Evolutionary conservation across 2,113 vertebrate genomes (phyloP).

Genomic region (Pelvicachromis taeniatus): DNA sequence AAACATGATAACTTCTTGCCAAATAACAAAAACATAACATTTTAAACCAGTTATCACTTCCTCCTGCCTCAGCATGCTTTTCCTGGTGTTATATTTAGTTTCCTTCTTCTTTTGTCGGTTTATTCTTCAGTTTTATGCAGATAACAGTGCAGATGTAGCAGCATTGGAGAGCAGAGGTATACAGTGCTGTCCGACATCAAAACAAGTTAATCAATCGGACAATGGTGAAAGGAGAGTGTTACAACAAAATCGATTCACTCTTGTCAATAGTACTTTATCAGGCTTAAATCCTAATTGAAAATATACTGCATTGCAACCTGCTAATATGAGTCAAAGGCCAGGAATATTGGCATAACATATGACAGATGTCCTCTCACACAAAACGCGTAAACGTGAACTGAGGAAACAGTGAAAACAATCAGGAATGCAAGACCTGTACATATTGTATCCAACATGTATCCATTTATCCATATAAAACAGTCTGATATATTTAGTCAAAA

Average conservation of each 20-base stretch:
- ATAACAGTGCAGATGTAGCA: neutral
- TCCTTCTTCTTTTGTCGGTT: neutral
- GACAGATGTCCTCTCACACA: neutral
- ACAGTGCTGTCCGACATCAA: constrained; percentile 20
- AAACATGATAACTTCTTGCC: neutral
- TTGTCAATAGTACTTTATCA: constrained; percentile 46
- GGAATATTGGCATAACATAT: constrained; percentile 5
- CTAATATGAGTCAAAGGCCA: constrained; percentile 33
- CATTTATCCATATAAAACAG: neutral
- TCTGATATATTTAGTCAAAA: neutral
- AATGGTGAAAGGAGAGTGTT: constrained; percentile 24
- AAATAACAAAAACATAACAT: neutral
- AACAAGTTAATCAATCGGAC: constrained; percentile 53
- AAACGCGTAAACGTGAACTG: neutral
- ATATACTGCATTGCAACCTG: constrained; percentile 16
- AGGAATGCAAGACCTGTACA: neutral
- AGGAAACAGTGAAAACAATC: neutral
- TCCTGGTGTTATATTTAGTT: neutral
- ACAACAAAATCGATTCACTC: constrained; percentile 36
- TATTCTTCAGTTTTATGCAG: neutral
- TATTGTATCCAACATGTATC: neutral
- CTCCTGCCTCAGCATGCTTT: neutral
- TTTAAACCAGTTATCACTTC: neutral
- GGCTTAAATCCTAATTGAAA: constrained; percentile 43
- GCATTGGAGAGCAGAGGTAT: neutral